Conservation (phyloP, 2,113 vertebrate genomes). For the Carollia perspicillata region DNA sequence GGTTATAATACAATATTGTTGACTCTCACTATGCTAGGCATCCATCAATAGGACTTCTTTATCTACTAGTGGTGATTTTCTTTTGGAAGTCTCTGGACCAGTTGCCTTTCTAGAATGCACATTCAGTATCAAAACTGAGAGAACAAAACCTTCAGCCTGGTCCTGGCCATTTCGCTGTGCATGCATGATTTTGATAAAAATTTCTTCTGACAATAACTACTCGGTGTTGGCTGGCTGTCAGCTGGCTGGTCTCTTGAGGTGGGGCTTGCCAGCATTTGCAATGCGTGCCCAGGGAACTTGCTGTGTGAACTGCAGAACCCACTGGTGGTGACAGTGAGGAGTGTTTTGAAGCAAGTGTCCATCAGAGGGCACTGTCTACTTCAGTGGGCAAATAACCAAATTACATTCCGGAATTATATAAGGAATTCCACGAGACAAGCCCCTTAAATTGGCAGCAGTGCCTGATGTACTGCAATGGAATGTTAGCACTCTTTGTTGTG, state of each 20-base stretch:
- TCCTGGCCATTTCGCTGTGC: not conserved
- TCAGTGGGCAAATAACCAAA: not conserved
- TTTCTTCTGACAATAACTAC: not conserved
- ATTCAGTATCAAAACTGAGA: not conserved
- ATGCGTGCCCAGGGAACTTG: not conserved
- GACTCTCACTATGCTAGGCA: not conserved
- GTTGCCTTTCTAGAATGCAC: not conserved
- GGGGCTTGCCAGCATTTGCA: not conserved
- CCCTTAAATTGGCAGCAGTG: not conserved
- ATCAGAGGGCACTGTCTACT: slow-evolving; percentile 39
- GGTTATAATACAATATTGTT: not conserved
- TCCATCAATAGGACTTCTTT: not conserved
- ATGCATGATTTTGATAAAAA: not conserved
- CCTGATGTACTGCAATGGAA: not conserved
- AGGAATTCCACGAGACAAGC: not conserved
- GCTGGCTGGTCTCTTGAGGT: not conserved
- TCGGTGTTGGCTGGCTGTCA: not conserved
- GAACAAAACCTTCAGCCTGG: not conserved
- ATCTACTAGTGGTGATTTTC: not conserved
- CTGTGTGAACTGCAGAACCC: not conserved
- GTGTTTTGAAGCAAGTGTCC: not conserved
- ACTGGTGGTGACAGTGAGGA: not conserved
- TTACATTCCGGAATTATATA: not conserved
- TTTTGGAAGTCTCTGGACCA: not conserved
- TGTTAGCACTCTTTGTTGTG: not conserved